Evolutionary conservation across 2,888 invertebrate genomes (phyloP).

Genomic region (Limulus polyphemus): DNA sequence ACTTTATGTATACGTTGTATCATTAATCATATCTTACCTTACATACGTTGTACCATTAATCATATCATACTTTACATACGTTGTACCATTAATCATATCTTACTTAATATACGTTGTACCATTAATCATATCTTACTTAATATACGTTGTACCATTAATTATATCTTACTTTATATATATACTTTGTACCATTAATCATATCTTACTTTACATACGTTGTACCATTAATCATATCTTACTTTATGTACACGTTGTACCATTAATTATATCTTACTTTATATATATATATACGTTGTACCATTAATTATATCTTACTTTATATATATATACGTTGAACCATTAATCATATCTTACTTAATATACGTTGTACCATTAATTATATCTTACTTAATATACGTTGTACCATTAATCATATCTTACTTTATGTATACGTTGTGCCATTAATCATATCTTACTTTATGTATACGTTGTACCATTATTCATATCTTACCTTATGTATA

Average conservation of each 20-base stretch:
- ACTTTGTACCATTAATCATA: not conserved
- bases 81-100: slow-evolving; percentile 44
- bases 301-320: slow-evolving; percentile 48
- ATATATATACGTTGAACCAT: too few species aligned
- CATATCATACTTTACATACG: slow-evolving; percentile 59
- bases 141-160: slow-evolving; percentile 56
- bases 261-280: slow-evolving; percentile 44
- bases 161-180: slow-evolving; percentile 60
- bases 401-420: slow-evolving; percentile 43
- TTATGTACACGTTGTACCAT: slow-evolving; percentile 69
- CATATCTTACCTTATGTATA: slow-evolving; percentile 58
- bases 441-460: slow-evolving; percentile 46
- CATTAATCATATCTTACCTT: slow-evolving; percentile 45
- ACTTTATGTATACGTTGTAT: slow-evolving; percentile 77
- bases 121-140: slow-evolving; percentile 45
- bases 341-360: slow-evolving; percentile 51
- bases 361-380: slow-evolving; percentile 50
- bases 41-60: slow-evolving; percentile 57
- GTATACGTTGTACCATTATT: slow-evolving; percentile 57
- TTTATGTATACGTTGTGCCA: slow-evolving; percentile 69
- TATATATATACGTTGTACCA: slow-evolving; percentile 70
- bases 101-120: slow-evolving; percentile 71
- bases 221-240: slow-evolving; percentile 42
- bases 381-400: slow-evolving; percentile 65
- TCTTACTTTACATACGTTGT: slow-evolving; percentile 67